phyloP scores from a whole-genome alignment of 1,140 invertebrate genomes.

The Heliconius melpomene region DNA sequence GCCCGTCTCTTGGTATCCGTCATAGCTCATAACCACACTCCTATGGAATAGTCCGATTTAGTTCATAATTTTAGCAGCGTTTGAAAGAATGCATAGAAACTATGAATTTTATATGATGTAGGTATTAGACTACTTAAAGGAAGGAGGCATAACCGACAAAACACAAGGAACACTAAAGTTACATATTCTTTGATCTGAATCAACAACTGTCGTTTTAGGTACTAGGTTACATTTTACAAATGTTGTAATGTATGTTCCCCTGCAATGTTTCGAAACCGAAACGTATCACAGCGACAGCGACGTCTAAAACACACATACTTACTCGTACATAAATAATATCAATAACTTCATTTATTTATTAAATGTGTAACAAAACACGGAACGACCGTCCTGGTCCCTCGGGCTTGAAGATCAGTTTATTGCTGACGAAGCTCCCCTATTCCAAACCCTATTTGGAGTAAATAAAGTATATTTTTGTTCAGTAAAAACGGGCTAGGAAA shows the following conservation, averaged over 20 bases:
- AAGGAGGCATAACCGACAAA: too few relatives aligned
- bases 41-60: background rate
- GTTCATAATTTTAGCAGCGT: background rate
- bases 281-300: background rate
- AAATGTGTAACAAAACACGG: constrained; percentile 35
- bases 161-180: too few relatives aligned
- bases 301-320: background rate
- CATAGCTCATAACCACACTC: background rate
- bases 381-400: constrained; percentile 29
- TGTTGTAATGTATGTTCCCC: too few relatives aligned
- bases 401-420: constrained; percentile 26
- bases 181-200: too few relatives aligned
- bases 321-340: constrained; percentile 1
- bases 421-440: background rate
- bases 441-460: background rate
- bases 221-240: too few relatives aligned
- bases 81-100: background rate
- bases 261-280: background rate
- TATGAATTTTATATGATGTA: too few relatives aligned
- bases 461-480: constrained; percentile 8
- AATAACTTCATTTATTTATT: constrained; percentile 27
- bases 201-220: too few relatives aligned
- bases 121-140: too few relatives aligned
- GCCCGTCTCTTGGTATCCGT: background rate
- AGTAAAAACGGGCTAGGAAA: background rate